phyloP scores from a whole-genome alignment of 2,113 vertebrate species.

The Pionites leucogaster region DNA sequence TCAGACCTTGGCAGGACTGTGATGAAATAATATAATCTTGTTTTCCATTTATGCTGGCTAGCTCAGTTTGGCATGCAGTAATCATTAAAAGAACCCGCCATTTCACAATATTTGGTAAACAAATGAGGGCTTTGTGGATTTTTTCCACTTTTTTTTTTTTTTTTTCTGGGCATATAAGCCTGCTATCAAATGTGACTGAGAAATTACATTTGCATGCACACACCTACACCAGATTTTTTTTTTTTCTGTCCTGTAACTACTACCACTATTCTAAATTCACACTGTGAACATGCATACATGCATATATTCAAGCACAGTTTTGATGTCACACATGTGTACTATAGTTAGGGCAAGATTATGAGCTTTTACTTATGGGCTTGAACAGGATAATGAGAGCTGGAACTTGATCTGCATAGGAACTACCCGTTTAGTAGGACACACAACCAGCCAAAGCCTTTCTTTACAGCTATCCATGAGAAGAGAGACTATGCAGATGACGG shows the following conservation, averaged over 20 bases:
- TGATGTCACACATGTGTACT: neutral
- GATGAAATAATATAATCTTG: neutral
- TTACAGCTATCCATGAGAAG: neutral
- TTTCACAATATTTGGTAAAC: slow-evolving; percentile 23
- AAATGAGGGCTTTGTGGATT: neutral
- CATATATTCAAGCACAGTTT: neutral
- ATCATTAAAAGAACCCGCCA: neutral
- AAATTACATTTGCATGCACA: neutral
- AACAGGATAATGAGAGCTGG: neutral
- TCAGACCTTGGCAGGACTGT: neutral
- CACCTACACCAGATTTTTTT: neutral
- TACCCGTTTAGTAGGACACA: neutral
- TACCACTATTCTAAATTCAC: neutral
- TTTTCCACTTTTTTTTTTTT: neutral
- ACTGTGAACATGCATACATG: neutral
- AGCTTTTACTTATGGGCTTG: neutral
- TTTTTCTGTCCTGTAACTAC: neutral
- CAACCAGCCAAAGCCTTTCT: neutral
- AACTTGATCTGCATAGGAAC: neutral
- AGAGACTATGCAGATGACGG: neutral
- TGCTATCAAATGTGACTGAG: neutral
- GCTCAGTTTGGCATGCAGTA: neutral
- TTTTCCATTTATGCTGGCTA: slow-evolving; percentile 29
- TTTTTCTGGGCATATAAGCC: neutral
- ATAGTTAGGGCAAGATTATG: neutral